Evolutionary conservation across 2,113 vertebrate genomes (phyloP), one percentile per base, ranked within the genome.

Genomic region (Micronisus gabar): DNA sequence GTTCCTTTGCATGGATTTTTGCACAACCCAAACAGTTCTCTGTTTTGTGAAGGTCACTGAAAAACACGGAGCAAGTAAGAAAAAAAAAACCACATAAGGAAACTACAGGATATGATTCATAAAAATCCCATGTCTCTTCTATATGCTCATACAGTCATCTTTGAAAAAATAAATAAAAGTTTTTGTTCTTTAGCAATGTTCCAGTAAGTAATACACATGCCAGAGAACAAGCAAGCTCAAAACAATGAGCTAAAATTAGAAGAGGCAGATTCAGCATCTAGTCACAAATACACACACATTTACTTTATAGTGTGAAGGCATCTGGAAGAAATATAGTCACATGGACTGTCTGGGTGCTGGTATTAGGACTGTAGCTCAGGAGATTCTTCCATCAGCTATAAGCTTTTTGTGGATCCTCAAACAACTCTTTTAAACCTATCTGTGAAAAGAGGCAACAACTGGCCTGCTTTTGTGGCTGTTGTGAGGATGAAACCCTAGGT

Each of bases 81-180:
- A 97, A 96, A 97, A 97, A 94, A 95, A 79, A 43, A 81, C 41
- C 52, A 55, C 47, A 92, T 80, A 93, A 97, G 90, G 82, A 98
- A 97, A 96, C 96, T 97, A 97, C 98, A 98, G 98, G 98, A 98
- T 98, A 96, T 98, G 98, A 98, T 98, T 98, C 97, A 98, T 98
- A 98, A 98, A 98, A 98, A 97, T 96, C 97, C 97, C 98, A 98
- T 45, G 62, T 98, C 91, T 97, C 95, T 88, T 97, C 96, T 97
- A 97, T 98, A 96, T 80, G 94, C 92, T 93, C 93, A 95, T 85
- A 79, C 90, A 95, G 96, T 94, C 72, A 83, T 97, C 95, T 97
- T 96, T 97, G 93, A 98, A 96, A 94, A 97, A 95, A 94, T 61
- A 96, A 97, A 98, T 96, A 96, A 84, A 91, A 83, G 93, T 84